Base-by-base conservation (phyloP, 2,888 invertebrate species). In the Tanaodytes sp. region DNA sequence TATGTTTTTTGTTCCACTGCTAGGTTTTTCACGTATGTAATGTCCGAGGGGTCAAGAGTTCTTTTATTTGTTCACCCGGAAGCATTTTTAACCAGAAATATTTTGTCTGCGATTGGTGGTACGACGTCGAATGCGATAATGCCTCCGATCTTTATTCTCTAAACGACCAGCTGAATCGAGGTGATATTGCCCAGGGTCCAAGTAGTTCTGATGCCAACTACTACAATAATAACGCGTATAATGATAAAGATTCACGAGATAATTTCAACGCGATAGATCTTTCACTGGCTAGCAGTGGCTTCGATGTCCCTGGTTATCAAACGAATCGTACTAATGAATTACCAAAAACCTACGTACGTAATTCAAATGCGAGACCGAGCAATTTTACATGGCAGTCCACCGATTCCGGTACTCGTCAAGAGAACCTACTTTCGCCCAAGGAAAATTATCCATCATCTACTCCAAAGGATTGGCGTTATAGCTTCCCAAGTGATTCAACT, bases 71-170 rank as follows among this genome's bases (percentile, higher is more conserved):
- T 73, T 88, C 88, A 12, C 85, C 86, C 65, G 88, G 88, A 45
- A 88, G 87, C 48, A 81, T 88, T 46, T 88, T 88, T 81, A 88
- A 88, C 76, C 88, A 88, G 74, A 84, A 85, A 66, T 85, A 87
- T 67, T 86, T 86, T 71, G 87, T 87, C 18, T 88, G 88, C 73
- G 88, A 88, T 73, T 88, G 88, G 88, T 88, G 88, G 88, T 87
- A 86, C 77, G 87, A 87, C 67, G 86, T 87, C 39, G 85, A 86
- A 63, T 88, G 88, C 73, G 81, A 82, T 19, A 71, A 71, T 23
- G 75, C 76, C 0, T 42, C 54, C 18, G 75, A 79, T 59, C 68
- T 77, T 19, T 77, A 79, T 43, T 69, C 75, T 2, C 45, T 76
- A 30, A 76, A 77, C 61, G 73, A 74, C 11, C 65, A 54, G 14